phyloP scores from a whole-genome alignment of 30 jellyfish, hydroid and myxozoan genomes.

The Haliclystus octoradiatus region DNA sequence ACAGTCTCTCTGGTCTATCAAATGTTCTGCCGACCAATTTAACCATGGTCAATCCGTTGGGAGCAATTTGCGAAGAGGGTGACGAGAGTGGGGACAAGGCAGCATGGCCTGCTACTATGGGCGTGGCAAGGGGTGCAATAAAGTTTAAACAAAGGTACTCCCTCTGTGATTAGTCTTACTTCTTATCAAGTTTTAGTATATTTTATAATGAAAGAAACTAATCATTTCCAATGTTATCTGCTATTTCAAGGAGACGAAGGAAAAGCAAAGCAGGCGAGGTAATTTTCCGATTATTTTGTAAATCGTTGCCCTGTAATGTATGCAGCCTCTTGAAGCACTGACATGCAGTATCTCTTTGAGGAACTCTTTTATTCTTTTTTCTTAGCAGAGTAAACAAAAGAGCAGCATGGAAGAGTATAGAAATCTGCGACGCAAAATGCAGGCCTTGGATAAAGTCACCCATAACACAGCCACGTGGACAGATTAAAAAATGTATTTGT shows the following conservation, averaged over 20 bases:
- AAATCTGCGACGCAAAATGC: slow-evolving; percentile 59
- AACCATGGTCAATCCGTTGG: neutral
- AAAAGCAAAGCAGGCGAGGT: too few species aligned
- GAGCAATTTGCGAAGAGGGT: neutral
- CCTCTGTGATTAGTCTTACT: too few species aligned
- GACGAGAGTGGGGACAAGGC: neutral
- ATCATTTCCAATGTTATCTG: too few species aligned
- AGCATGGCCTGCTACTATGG: neutral
- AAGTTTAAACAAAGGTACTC: neutral
- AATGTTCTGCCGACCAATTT: neutral
- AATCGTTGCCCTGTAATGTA: too few species aligned
- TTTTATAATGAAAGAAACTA: too few species aligned
- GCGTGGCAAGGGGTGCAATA: neutral
- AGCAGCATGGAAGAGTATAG: slow-evolving; percentile 48
- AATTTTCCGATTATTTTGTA: too few species aligned
- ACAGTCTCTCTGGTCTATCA: neutral
- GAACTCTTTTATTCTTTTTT: neutral
- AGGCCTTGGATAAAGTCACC: slow-evolving; percentile 39
- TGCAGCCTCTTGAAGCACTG: too few species aligned
- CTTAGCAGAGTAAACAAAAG: slow-evolving; percentile 11
- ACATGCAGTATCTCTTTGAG: too few species aligned
- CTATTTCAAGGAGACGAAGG: too few species aligned
- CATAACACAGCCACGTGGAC: slow-evolving; percentile 41
- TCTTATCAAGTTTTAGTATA: too few species aligned
- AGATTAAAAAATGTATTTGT: slow-evolving; percentile 14